Evolutionary conservation across 2,113 vertebrate genomes (phyloP).

Genomic region (Gobius niger): DNA sequence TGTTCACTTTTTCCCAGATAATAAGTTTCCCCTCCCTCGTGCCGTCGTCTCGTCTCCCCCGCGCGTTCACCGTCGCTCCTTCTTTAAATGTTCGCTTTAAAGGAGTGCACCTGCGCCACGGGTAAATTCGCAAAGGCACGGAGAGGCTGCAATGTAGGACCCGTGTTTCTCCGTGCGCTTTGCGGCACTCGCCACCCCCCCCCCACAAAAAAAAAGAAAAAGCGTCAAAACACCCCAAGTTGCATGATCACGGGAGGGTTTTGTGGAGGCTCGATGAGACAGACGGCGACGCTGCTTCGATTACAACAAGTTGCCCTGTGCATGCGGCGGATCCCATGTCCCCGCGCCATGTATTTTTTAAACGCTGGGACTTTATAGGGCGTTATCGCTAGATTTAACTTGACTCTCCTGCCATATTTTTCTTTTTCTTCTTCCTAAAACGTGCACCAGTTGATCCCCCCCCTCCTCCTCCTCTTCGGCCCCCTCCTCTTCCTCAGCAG

Average conservation of each 20-base stretch:
- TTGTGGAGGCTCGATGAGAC: background rate
- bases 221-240: conserved; percentile 23
- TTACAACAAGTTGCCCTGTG: conserved; percentile 56
- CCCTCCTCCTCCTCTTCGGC: background rate
- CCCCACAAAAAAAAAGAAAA: background rate
- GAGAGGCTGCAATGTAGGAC: conserved; percentile 20
- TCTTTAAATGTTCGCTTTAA: conserved; percentile 64
- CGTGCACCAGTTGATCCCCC: conserved; percentile 53
- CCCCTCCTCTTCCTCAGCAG: conserved; percentile 63
- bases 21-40: conserved; percentile 41
- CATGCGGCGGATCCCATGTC: conserved; percentile 70
- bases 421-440: conserved; percentile 4
- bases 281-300: conserved; percentile 13
- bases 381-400: conserved; percentile 36
- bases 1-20: conserved; percentile 72
- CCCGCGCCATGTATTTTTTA: conserved; percentile 71
- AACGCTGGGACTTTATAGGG: conserved; percentile 51
- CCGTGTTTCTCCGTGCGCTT: conserved; percentile 17
- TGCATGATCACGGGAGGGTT: conserved; percentile 24
- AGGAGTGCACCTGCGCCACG: conserved; percentile 81
- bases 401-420: conserved; percentile 9
- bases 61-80: conserved; percentile 67
- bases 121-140: conserved; percentile 25
- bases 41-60: background rate
- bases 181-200: conserved; percentile 20